A percentile compares a stretch with the other conserved stretches of the same genome.
These are phyloP conservation scores for Oryzias curvinotus DNA, from an alignment of 2,113 vertebrate species.

Conservation along the genomic window DNA sequence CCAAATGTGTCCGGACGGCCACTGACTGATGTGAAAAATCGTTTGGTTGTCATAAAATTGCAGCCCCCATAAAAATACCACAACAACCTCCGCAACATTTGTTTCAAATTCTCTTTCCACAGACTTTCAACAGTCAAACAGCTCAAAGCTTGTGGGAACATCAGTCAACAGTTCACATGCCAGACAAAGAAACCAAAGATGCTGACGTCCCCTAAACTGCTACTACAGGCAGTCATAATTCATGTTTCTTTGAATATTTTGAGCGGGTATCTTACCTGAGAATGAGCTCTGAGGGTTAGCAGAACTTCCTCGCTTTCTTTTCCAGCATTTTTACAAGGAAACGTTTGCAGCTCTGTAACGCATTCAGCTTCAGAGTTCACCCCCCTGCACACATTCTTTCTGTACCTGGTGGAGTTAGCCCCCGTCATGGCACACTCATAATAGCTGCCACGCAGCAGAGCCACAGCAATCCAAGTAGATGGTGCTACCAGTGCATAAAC, in stretches of 20 bases:
- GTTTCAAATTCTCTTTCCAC: too few relatives aligned
- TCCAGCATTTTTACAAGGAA: slow-evolving; percentile 60
- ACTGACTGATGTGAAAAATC: too few relatives aligned
- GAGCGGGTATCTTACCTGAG: slow-evolving; percentile 72
- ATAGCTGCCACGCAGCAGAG: slow-evolving; percentile 76
- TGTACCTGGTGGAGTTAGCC: accelerated
- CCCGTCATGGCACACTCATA: slow-evolving; percentile 75
- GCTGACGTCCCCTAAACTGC: too few relatives aligned
- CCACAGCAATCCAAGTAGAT: slow-evolving; percentile 77
- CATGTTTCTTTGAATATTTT: background rate
- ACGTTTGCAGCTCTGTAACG: background rate
- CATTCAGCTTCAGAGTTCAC: background rate
- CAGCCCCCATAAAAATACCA: too few relatives aligned
- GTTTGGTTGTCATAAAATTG: too few relatives aligned
- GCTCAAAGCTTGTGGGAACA: too few relatives aligned
- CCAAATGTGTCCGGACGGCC: too few relatives aligned
- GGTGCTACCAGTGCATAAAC: slow-evolving; percentile 66
- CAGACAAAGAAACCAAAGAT: background rate
- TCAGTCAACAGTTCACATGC: too few relatives aligned
- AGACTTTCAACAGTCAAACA: too few relatives aligned
- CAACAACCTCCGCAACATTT: too few relatives aligned
- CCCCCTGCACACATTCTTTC: slow-evolving; percentile 30
- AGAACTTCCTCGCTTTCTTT: accelerated
- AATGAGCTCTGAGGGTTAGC: slow-evolving; percentile 69
- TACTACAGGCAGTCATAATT: too few relatives aligned